Evolutionary conservation across 2,888 invertebrate species (phyloP).

Genomic region (Brachypalpus laphriformis): DNA sequence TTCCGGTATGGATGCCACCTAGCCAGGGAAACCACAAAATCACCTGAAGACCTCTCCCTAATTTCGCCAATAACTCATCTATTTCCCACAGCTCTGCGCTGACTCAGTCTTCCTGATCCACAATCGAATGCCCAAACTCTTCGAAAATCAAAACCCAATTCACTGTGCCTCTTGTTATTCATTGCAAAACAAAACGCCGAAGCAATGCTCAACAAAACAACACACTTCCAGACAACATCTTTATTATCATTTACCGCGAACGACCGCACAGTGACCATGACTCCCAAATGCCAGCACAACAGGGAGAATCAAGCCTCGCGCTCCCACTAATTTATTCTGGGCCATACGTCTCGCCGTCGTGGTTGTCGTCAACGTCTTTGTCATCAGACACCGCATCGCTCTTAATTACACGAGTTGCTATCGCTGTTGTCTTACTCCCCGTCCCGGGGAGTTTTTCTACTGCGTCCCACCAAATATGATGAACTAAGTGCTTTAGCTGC

Average conservation of each 20-base stretch:
- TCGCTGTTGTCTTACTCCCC: neutral
- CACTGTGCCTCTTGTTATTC: neutral
- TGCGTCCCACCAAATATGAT: constrained; percentile 20
- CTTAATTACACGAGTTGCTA: constrained; percentile 48
- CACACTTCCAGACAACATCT: constrained; percentile 31
- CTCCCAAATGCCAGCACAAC: constrained; percentile 58
- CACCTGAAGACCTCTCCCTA: neutral
- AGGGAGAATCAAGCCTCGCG: constrained; percentile 19
- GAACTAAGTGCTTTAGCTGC: constrained; percentile 12
- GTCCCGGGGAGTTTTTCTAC: neutral
- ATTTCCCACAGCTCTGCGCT: neutral
- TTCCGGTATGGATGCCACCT: neutral
- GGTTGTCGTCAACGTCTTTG: constrained; percentile 35
- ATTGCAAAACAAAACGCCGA: constrained; percentile 3
- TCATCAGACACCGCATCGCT: constrained; percentile 27
- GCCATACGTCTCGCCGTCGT: constrained; percentile 71
- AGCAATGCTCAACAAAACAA: constrained; percentile 9
- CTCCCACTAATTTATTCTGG: constrained; percentile 69
- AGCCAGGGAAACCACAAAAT: neutral
- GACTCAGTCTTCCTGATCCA: neutral
- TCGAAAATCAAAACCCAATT: neutral
- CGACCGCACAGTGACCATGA: constrained; percentile 68
- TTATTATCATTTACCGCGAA: constrained; percentile 68
- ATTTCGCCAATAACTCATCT: neutral
- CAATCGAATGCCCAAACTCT: neutral